phyloP scores from a whole-genome alignment of 2,113 vertebrate genomes.

The Stigmatopora argus region DNA sequence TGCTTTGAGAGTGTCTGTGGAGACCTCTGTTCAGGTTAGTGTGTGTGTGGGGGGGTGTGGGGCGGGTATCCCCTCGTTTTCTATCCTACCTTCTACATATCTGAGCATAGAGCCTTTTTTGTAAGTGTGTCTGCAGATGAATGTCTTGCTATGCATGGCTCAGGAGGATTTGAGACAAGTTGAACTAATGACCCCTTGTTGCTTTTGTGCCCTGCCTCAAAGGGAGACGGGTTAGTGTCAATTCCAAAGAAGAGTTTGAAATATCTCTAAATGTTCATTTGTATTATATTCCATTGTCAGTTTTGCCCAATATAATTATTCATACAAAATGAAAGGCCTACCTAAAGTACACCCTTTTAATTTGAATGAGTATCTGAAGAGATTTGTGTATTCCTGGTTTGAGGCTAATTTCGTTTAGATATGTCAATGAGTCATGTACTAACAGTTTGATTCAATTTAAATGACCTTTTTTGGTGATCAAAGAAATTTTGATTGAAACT shows the following conservation, averaged over 20 bases:
- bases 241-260: constrained; percentile 36
- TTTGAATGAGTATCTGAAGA: neutral
- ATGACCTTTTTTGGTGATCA: neutral
- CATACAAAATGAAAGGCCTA: constrained; percentile 7
- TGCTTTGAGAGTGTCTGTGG: constrained; percentile 35
- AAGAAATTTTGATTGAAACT: constrained; percentile 18
- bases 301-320: constrained; percentile 8
- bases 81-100: constrained; percentile 30
- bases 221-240: constrained; percentile 40
- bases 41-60: neutral
- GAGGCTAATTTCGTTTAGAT: neutral
- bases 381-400: neutral
- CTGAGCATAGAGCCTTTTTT: constrained; percentile 36
- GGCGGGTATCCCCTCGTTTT: constrained; percentile 19
- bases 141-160: constrained; percentile 53
- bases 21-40: constrained; percentile 28
- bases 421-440: too few species aligned
- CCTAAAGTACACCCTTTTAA: neutral
- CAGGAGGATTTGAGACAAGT: constrained; percentile 47
- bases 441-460: neutral
- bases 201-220: constrained; percentile 58
- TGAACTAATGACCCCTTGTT: constrained; percentile 67
- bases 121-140: constrained; percentile 50
- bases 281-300: constrained; percentile 7
- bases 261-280: constrained; percentile 37